Evolutionary conservation across 2,113 vertebrate genomes (phyloP), one percentile per base, ranked within the genome.

Genomic region (Triplophysa tibetana): DNA sequence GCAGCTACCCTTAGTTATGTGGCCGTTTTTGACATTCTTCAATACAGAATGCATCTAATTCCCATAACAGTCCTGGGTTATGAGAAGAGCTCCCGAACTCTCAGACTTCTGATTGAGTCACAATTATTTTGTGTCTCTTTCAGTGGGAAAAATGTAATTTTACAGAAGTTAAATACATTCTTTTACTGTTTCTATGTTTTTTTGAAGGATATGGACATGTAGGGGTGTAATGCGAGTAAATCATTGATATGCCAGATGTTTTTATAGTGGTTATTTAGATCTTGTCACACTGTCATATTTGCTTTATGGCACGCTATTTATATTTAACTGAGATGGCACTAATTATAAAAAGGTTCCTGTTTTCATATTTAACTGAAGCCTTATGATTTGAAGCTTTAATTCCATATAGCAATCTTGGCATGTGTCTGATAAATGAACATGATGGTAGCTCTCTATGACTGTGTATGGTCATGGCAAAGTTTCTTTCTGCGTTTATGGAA

Each of bases 401-500:
- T 60, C 3, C 70, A 60, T 4, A n/a, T n/a, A 41, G n/a, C 54
- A 73, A 41, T 73, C 54, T 60, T 60, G 54, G 14, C 33, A 23
- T 72, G 52, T 38, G 54, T 48, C 29, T 38, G 38, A 73, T 73
- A 43, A 8, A 73, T 73, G n/a, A 73, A 73, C n/a, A 61, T 73
- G n/a, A 73, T 60, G 60, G 21, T 41, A 0, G 54, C 54, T 43
- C 6, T 0, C 33, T 41, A 43, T 73, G 70, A 41, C 70, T 61
- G 54, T 73, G n/a, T 73, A 73, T 73, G 70, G 70, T 43, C 29
- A 73, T 38, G 1, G 50, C 33, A 12, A 56, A 70, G 67, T 61
- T 66, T 23, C 60, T 56, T 72, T 83, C n/a, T 64, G 38, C 24
- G 45, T 82, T 9, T 82, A 83, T 85, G 73, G 24, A 81, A 83